Base-by-base conservation (phyloP, 1,140 invertebrate species). In the Drosophila littoralis region DNA sequence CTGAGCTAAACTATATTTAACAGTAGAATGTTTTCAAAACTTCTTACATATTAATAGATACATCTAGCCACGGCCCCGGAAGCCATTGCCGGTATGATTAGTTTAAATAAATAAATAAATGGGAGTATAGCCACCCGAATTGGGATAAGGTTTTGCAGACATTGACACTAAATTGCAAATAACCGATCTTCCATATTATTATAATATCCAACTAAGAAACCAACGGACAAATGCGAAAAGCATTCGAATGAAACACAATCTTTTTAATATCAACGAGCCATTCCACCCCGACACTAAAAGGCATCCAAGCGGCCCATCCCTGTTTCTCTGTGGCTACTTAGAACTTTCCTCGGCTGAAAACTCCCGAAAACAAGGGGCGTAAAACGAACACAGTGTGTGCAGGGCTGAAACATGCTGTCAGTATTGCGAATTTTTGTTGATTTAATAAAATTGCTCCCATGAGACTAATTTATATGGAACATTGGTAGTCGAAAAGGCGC, bases 391-490 rank as follows among this genome's bases (percentile, higher is more conserved):
- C 28, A 6, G 22, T 22, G 38, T 46, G 42, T 15, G 48, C 15
- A 60, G 61, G 71, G 75, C 77, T 63, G 70, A 65, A 83, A 77
- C 65, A 77, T 67, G 81, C 80, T 75, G 79, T 81, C 70, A 78
- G 82, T 81, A 82, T 82, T 90, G 86, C 86, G 86, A 90, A 85
- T 90, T 90, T 90, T 78, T 90, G 85, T 89, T 91, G 86, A 91
- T 91, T 91, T 91, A 91, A 91, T 91, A 85, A 90, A 90, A 91
- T 91, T 77, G 76, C 91, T 89, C 85, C 88, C 91, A 86, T 71
- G 89, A 78, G 91, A 91, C 76, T 79, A 91, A 91, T 83, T 91
- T 81, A 82, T 86, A 84, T 89, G 84, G 84, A 89, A 89, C 89
- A 81, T 76, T 81, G 80, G 80, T 75, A 84, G 85, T 72, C 77